Conservation (phyloP, 2,113 vertebrate genomes). For the Rallus limicola region DNA sequence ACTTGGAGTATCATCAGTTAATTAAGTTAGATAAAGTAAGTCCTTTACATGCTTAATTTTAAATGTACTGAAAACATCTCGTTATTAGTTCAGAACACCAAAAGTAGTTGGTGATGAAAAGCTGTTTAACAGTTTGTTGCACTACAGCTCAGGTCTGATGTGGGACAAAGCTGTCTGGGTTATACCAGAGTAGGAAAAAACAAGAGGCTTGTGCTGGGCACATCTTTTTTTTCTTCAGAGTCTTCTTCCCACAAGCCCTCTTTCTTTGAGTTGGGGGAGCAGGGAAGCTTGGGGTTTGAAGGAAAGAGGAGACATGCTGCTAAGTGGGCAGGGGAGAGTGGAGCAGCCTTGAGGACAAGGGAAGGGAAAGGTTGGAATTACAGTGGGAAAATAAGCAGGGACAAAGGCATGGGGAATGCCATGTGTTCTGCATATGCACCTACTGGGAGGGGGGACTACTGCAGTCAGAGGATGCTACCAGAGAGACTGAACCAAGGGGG, state of each 20-base stretch:
- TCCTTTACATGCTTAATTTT: neutral
- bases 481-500: neutral
- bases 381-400: neutral
- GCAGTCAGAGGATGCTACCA: neutral
- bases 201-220: neutral
- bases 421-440: neutral
- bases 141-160: neutral
- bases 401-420: accelerated
- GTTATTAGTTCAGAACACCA: neutral
- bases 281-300: neutral
- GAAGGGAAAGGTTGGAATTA: neutral
- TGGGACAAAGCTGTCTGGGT: neutral
- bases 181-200: neutral
- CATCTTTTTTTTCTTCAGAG: neutral
- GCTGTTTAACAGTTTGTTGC: neutral
- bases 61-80: accelerated
- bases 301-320: neutral
- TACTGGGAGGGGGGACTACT: neutral
- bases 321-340: neutral
- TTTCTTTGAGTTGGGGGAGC: accelerated
- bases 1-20: too few species aligned
- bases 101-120: neutral
- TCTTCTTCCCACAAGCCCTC: neutral
- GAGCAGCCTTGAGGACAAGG: neutral
- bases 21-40: neutral